These are phyloP conservation scores for Diplolepis rosae DNA, from an alignment of 2,888 invertebrate species.

Conservation along the genomic window DNA sequence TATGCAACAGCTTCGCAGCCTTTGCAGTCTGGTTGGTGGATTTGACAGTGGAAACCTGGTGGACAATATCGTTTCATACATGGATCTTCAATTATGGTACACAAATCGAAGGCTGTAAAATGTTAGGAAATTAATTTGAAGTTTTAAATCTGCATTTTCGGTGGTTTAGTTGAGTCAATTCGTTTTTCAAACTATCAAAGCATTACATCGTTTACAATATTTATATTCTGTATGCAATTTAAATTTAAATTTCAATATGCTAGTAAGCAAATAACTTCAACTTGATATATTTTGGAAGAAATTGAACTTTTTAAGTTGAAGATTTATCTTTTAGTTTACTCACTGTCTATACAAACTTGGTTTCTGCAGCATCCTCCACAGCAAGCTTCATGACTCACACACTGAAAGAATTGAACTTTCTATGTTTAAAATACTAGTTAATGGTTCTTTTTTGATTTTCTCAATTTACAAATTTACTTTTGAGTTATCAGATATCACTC, in stretches of 20 bases:
- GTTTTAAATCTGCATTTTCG: not conserved
- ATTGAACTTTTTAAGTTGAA: not conserved
- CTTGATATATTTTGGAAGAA: not conserved
- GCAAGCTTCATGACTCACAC: slow-evolving; percentile 75
- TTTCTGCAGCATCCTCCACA: slow-evolving; percentile 78
- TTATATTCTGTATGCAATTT: not conserved
- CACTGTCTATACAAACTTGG: slow-evolving; percentile 76
- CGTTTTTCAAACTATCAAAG: too few species aligned
- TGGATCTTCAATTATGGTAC: slow-evolving; percentile 37
- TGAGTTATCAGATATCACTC: too few species aligned
- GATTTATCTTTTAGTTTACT: slow-evolving; percentile 53
- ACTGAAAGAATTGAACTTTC: slow-evolving; percentile 68
- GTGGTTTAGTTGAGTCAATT: too few species aligned
- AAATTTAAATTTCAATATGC: not conserved
- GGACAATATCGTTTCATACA: slow-evolving; percentile 42
- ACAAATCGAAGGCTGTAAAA: slow-evolving; percentile 41
- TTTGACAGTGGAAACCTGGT: slow-evolving; percentile 36
- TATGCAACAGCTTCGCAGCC: slow-evolving; percentile 45
- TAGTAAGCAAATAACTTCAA: not conserved
- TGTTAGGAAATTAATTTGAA: too few species aligned
- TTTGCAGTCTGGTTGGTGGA: slow-evolving; percentile 44
- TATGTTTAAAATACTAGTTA: not conserved
- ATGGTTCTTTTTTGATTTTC: not conserved
- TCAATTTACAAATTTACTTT: not conserved
- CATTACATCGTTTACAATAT: not conserved